These are phyloP conservation scores for Matsumyia berberina DNA, from an alignment of 2,888 invertebrate species.

Conservation along the genomic window DNA sequence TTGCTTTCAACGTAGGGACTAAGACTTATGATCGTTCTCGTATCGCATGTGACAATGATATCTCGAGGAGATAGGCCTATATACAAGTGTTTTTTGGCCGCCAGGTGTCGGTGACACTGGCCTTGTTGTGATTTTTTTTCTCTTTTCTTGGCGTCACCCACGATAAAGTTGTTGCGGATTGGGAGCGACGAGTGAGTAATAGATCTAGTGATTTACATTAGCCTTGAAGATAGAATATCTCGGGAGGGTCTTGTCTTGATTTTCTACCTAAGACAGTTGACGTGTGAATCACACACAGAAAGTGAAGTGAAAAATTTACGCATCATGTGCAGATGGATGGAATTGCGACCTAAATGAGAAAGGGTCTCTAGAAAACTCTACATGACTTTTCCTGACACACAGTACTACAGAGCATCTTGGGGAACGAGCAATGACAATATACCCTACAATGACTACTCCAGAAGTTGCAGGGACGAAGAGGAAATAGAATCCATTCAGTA, in stretches of 20 bases:
- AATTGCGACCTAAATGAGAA: no score
- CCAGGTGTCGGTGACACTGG: slow-evolving; percentile 16
- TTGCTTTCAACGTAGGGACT: not conserved
- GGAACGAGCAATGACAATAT: no score
- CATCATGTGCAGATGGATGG: no score
- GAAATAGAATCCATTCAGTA: no score
- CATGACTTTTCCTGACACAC: no score
- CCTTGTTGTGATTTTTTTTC: not conserved
- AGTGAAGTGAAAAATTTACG: no score
- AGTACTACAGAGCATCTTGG: no score
- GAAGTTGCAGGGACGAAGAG: no score
- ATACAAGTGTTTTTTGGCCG: slow-evolving; percentile 29
- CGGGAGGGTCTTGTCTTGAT: slow-evolving; percentile 6
- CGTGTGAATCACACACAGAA: not conserved
- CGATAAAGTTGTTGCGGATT: not conserved
- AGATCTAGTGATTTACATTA: slow-evolving; percentile 15
- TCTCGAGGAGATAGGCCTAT: slow-evolving; percentile 1
- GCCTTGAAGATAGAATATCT: slow-evolving; percentile 7
- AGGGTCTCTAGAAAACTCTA: no score
- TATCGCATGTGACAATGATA: slow-evolving; percentile 39
- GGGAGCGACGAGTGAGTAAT: slow-evolving; percentile 14
- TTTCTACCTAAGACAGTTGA: not conserved
- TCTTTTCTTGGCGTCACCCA: slow-evolving; percentile 1
- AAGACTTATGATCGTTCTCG: not conserved
- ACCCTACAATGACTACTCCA: no score